Percentiles rank a stretch among this genome's conserved stretches.
phyloP scores from a whole-genome alignment of 2,113 vertebrate genomes.

The Alethe castanea region DNA sequence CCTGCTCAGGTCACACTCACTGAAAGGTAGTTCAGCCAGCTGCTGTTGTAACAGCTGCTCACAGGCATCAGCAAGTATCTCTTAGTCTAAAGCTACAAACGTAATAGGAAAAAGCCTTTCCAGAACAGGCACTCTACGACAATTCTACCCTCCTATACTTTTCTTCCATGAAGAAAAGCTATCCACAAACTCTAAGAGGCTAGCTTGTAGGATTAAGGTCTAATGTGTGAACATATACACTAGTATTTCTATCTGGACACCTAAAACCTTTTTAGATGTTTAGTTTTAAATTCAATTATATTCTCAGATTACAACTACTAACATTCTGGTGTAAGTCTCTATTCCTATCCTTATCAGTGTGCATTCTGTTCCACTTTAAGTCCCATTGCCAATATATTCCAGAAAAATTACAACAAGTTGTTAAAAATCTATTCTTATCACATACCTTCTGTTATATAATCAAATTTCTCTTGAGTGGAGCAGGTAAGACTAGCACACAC shows the following conservation, averaged over 20 bases:
- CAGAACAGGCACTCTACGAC: neutral
- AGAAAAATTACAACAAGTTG: neutral
- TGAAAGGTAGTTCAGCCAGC: neutral
- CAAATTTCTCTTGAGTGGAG: neutral
- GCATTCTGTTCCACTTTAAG: neutral
- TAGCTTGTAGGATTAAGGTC: neutral
- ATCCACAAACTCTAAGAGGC: neutral
- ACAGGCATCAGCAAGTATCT: neutral
- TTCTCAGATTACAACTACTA: neutral
- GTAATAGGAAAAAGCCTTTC: neutral
- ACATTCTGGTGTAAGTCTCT: neutral
- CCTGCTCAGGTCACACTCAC: neutral
- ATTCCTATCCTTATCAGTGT: neutral
- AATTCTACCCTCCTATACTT: neutral
- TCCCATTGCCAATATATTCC: neutral
- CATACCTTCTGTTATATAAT: neutral
- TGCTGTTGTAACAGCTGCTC: neutral
- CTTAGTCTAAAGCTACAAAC: neutral
- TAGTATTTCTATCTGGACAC: neutral
- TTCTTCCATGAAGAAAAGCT: neutral
- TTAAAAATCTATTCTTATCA: neutral
- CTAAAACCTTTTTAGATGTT: neutral
- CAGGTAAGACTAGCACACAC: neutral
- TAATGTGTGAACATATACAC: neutral
- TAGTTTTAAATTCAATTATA: neutral